These are phyloP conservation scores for Oreochromis tanganicae DNA, from an alignment of 2,113 vertebrate species.

Conservation along the genomic window DNA sequence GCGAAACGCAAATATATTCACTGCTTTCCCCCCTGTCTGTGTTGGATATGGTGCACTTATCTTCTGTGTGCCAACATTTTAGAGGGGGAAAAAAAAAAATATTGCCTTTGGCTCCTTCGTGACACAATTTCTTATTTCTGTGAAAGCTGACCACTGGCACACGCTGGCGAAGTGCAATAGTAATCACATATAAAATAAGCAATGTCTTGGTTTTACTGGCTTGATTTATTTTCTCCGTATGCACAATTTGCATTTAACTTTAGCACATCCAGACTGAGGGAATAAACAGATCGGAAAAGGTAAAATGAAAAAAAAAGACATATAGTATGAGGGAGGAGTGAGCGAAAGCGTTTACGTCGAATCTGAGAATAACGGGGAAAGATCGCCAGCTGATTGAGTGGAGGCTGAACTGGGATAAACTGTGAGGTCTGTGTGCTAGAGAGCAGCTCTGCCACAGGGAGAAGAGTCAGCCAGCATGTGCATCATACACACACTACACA, in stretches of 20 bases:
- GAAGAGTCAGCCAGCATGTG: slow-evolving; percentile 22
- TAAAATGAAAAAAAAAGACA: background rate
- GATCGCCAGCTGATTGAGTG: slow-evolving; percentile 38
- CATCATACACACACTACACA: background rate
- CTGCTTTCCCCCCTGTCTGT: background rate
- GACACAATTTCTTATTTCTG: background rate
- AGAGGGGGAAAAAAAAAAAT: background rate
- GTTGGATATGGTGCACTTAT: background rate
- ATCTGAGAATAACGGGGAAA: background rate
- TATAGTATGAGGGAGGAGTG: background rate
- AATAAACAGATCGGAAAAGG: background rate
- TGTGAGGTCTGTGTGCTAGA: slow-evolving; percentile 39
- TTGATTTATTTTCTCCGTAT: background rate
- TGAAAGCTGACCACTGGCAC: background rate
- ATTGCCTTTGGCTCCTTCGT: background rate
- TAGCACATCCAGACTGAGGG: background rate
- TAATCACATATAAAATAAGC: background rate
- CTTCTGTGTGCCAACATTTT: background rate
- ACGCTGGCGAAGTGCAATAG: background rate
- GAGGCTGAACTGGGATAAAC: slow-evolving; percentile 31
- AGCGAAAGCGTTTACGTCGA: background rate
- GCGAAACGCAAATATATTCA: slow-evolving; percentile 4
- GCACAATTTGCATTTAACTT: background rate
- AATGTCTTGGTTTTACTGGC: background rate
- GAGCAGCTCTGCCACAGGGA: slow-evolving; percentile 19